Evolutionary conservation across 2,113 vertebrate genomes (phyloP), one percentile per base, ranked within the genome.

Genomic region (Mohoua ochrocephala): DNA sequence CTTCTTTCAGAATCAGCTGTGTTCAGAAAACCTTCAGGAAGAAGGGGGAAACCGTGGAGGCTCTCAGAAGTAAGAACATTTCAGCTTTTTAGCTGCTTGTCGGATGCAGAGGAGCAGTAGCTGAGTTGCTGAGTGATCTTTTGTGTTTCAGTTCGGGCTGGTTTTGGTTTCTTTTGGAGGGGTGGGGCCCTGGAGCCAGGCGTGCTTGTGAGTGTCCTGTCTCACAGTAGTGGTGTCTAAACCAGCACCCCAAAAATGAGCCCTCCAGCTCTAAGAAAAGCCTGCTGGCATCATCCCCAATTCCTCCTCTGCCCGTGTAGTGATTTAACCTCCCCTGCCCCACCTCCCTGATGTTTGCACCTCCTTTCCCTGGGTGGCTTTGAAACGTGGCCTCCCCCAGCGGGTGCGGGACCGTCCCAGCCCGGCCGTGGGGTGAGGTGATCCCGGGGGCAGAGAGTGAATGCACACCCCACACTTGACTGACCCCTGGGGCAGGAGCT

Each of bases 11-110:
- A 96, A 99, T 99, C 97, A 98, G 80, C 97, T 98, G 98, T 97
- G 99, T 99, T 96, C 98, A 98, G 74, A 99, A 99, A 98, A 98
- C 98, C 14, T 99, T 99, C 97, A 98, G 98, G 94, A 99, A 98
- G 92, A 99, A 99, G 93, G 98, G 98, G 93, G 98, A 95, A 87
- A 98, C 96, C n/a, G 98, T 99, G 96, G 99, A 99, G 89, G 99
- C 99, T 89, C 97, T 99, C 91, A 98, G 99, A 98, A 99, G 99
- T 99, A 97, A 98, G 97, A 96, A 76, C 61, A 22, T 41, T 95
- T 54, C 65, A 59, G 59, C 53, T 69, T 95, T 93, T 73, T 39
- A 79, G 90, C 69, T 47, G 35, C 86, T 89, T 44, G 1, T 31
- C 26, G 39, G 63, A 5, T 41, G 47, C 82, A 41, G 64, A 71